phyloP scores from a whole-genome alignment of 2,113 vertebrate genomes.

The Rhinolophus ferrumequinum region DNA sequence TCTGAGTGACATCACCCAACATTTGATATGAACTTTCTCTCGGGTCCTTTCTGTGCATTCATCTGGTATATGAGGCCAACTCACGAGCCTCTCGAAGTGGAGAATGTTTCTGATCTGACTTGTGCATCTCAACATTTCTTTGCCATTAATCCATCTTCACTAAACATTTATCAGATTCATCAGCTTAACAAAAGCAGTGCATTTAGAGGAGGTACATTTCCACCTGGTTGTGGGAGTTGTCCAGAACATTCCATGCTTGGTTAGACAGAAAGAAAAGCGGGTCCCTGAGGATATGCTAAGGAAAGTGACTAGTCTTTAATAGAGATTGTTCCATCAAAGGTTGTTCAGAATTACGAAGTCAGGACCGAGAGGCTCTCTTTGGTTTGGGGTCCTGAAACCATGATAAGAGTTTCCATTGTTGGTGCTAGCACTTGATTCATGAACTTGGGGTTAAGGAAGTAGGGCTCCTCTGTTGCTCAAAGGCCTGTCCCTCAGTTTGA shows the following conservation, averaged over 20 bases:
- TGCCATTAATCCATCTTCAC: not conserved
- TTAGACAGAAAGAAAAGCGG: not conserved
- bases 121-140: not conserved
- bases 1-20: not conserved
- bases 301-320: not conserved
- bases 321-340: not conserved
- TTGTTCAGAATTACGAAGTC: constrained; percentile 21
- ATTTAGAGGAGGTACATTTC: not conserved
- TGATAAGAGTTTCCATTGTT: not conserved
- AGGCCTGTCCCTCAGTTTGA: not conserved
- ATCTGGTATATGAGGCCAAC: not conserved
- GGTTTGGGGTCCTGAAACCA: constrained; percentile 9
- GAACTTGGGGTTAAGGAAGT: not conserved
- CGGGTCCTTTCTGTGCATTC: not conserved
- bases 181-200: not conserved
- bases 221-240: not conserved
- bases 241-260: not conserved
- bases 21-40: not conserved
- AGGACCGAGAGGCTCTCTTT: not conserved
- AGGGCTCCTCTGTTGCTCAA: not conserved
- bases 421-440: not conserved
- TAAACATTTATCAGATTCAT: not conserved
- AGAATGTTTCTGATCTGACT: not conserved
- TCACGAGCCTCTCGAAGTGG: not conserved
- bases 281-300: not conserved